phyloP scores from a whole-genome alignment of 2,888 invertebrate genomes.

The Lithophane leautieri region DNA sequence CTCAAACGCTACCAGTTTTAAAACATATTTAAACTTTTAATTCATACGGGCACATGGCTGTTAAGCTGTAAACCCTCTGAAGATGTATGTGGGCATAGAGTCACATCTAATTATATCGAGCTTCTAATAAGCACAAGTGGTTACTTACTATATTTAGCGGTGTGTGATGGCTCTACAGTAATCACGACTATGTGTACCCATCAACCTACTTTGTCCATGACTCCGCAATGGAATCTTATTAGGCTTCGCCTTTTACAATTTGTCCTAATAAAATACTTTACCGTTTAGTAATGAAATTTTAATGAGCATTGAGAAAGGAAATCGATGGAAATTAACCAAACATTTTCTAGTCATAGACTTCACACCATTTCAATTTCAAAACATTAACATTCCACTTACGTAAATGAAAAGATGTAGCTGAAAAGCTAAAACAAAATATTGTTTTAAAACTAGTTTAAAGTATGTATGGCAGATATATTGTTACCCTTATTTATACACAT shows the following conservation, averaged over 20 bases:
- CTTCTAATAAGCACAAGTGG: conserved; percentile 78
- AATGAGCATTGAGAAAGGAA: conserved; percentile 20
- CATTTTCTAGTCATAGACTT: background rate
- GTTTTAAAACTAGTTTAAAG: background rate
- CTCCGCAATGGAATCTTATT: conserved; percentile 37
- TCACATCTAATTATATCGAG: conserved; percentile 76
- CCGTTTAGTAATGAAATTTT: conserved; percentile 33
- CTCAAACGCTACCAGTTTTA: conserved; percentile 55
- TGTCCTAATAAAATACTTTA: conserved; percentile 43
- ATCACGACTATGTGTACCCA: conserved; percentile 49
- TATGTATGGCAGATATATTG: background rate
- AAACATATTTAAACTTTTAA: conserved; percentile 53
- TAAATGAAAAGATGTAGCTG: background rate
- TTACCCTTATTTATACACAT: background rate
- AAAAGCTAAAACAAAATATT: too few relatives aligned
- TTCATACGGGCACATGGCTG: conserved; percentile 26
- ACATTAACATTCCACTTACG: background rate
- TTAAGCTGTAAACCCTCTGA: conserved; percentile 48
- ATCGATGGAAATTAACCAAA: conserved; percentile 8
- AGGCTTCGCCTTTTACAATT: conserved; percentile 33
- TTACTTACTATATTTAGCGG: conserved; percentile 78
- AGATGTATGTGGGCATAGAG: conserved; percentile 71
- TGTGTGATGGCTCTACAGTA: conserved; percentile 72
- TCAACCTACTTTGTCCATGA: conserved; percentile 45
- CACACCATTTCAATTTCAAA: background rate